Conservation (phyloP, 1,140 invertebrate genomes). For the Pachyrhynchus sulphureomaculatus region DNA sequence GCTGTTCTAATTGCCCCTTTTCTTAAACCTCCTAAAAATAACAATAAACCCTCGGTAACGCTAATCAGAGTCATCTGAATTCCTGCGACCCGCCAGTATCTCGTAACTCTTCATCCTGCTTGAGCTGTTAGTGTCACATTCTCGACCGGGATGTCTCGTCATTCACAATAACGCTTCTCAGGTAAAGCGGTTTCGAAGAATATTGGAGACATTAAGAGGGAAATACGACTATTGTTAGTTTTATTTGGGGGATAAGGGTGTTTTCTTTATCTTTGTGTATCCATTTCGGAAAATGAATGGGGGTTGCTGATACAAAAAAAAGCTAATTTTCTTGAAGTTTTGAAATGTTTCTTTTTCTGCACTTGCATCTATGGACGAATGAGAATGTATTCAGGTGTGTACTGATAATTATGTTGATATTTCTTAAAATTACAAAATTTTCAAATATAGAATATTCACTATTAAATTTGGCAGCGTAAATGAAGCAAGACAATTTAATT, state of each 20-base stretch:
- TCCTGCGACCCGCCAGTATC: constrained; percentile 18
- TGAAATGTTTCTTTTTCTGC: too few relatives aligned
- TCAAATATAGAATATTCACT: too few relatives aligned
- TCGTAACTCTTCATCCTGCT: constrained; percentile 26
- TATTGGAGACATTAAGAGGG: constrained; percentile 18
- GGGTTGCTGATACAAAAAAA: background rate
- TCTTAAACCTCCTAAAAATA: constrained; percentile 21
- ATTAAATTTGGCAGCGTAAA: too few relatives aligned
- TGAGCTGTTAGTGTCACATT: constrained; percentile 24
- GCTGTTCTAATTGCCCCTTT: constrained; percentile 22
- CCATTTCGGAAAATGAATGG: background rate
- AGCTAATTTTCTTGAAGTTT: background rate
- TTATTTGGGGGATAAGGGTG: constrained; percentile 16
- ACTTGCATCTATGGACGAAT: too few relatives aligned
- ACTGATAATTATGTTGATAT: too few relatives aligned
- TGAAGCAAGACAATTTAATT: too few relatives aligned
- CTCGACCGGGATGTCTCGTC: constrained; percentile 27
- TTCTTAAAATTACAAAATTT: too few relatives aligned
- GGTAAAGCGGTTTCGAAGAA: constrained; percentile 31
- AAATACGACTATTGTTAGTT: constrained; percentile 28
- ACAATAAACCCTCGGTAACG: constrained; percentile 30
- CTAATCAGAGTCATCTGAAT: constrained; percentile 29
- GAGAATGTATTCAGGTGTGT: too few relatives aligned
- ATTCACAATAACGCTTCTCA: constrained; percentile 31
- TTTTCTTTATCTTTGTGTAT: constrained; percentile 3